Evolutionary conservation across 2,113 vertebrate species (phyloP), one percentile per base, ranked within the genome.

Genomic region (Tachycineta bicolor): DNA sequence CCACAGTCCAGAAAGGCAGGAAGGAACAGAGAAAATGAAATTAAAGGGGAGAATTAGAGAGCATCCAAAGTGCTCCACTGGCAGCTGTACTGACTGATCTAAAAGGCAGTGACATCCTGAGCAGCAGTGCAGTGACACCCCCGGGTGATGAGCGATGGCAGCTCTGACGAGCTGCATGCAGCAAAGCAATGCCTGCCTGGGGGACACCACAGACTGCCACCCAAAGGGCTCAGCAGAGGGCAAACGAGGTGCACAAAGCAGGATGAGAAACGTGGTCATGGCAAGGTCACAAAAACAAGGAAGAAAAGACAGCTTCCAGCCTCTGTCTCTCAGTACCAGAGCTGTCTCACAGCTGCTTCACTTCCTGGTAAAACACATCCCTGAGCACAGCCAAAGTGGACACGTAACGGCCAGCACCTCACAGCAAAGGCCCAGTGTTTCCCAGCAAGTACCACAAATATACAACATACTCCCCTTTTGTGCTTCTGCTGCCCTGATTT

Each of bases 81-180:
- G 67, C 53, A 67, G 53, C 68, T 83, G 16, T 8, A 46, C 79
- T 5, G 13, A 29, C 56, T 50, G 64, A 81, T 33, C 25, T 81
- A 43, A 77, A 58, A 65, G 50, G 69, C n/a, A 15, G 11, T 69
- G 83, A 67, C 83, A 71, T 37, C 64, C 63, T 1, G 8, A 64
- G 56, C 86, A 63, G 59, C 4, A 6, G 43, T 3, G 15, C 68
- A 5, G 26, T 0, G 1, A 80, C 59, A 91, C 25, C 43, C 47
- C 20, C 0, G 3, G 28, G 12, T 31, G 28, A 58, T 50, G 69
- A 44, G 59, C 0, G 39, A 62, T 6, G 41, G 78, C 68, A 80
- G 68, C 53, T 76, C 67, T 52, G 46, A 60, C 0, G 0, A 82
- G 74, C 53, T 60, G 69, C 46, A 20, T 1, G 1, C 0, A 4